These are phyloP conservation scores for Acleris literana DNA, from an alignment of 2,888 invertebrate species.

Conservation along the genomic window DNA sequence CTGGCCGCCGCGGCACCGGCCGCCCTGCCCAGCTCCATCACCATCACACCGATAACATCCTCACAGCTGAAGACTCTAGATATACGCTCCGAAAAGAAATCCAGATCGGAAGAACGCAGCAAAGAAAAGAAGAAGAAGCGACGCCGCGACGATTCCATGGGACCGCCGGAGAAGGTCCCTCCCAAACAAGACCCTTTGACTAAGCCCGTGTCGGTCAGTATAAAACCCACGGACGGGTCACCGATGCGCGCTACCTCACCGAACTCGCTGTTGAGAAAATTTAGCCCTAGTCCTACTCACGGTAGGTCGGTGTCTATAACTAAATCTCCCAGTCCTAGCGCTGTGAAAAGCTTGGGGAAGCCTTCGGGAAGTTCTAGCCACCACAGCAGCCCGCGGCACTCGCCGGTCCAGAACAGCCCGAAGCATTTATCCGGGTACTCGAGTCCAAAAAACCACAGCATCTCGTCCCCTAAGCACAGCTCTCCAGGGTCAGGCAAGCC, in stretches of 20 bases:
- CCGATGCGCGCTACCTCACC: conserved; percentile 87
- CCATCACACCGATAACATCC: conserved; percentile 91
- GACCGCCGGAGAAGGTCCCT: conserved; percentile 92
- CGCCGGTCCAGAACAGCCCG: conserved; percentile 90
- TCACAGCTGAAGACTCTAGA: conserved; percentile 80
- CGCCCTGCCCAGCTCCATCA: conserved; percentile 90
- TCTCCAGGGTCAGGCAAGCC: conserved; percentile 91
- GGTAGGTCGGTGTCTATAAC: conserved; percentile 86
- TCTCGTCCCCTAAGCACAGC: conserved; percentile 91
- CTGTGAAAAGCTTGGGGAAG: conserved; percentile 71
- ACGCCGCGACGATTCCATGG: conserved; percentile 90
- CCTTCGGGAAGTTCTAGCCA: conserved; percentile 80
- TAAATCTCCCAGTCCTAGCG: conserved; percentile 82
- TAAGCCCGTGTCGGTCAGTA: conserved; percentile 89
- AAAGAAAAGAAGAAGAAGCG: conserved; percentile 90
- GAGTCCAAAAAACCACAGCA: conserved; percentile 91
- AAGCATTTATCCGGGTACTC: conserved; percentile 88
- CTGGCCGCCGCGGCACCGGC: conserved; percentile 86
- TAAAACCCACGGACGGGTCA: conserved; percentile 86
- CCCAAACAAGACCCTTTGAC: conserved; percentile 88
- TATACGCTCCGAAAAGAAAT: conserved; percentile 75
- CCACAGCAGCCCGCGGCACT: conserved; percentile 89
- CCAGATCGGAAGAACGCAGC: conserved; percentile 75
- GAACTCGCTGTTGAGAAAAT: conserved; percentile 86
- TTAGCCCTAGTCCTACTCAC: conserved; percentile 88